A percentile compares a stretch with the other conserved stretches of the same genome.
phyloP scores from a whole-genome alignment of 1,140 invertebrate species.

The Cataglyphis hispanica region DNA sequence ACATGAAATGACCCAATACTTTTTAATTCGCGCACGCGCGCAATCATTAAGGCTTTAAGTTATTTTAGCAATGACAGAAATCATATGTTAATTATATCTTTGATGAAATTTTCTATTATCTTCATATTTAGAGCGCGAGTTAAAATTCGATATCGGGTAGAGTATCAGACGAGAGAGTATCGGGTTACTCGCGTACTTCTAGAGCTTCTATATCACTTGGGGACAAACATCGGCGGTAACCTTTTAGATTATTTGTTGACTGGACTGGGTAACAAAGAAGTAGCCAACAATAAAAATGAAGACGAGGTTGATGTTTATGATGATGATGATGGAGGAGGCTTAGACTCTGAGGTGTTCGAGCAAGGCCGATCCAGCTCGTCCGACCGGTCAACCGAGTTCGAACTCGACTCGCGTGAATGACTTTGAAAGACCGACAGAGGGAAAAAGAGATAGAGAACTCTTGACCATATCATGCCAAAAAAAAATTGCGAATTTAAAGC shows the following conservation, averaged over 20 bases:
- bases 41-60: background rate
- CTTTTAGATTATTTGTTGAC: slow-evolving; percentile 9
- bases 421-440: slow-evolving; percentile 44
- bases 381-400: slow-evolving; percentile 78
- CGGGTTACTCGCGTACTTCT: background rate
- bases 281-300: background rate
- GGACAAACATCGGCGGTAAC: background rate
- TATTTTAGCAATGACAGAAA: too few relatives aligned
- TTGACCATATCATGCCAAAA: background rate
- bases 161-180: background rate
- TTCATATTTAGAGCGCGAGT: background rate
- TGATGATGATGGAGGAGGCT: slow-evolving; percentile 73
- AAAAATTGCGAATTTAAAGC: slow-evolving; percentile 9
- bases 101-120: background rate
- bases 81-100: too few relatives aligned
- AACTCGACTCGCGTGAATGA: slow-evolving; percentile 67
- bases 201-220: background rate
- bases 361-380: slow-evolving; percentile 75
- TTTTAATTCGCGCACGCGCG: background rate
- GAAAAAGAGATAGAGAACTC: slow-evolving; percentile 36
- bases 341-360: slow-evolving; percentile 74
- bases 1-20: too few relatives aligned
- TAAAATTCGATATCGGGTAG: slow-evolving; percentile 8
- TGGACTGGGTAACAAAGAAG: slow-evolving; percentile 58
- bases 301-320: slow-evolving; percentile 22